Evolutionary conservation across 2,888 invertebrate genomes (phyloP), one percentile per base, ranked within the genome.

Genomic region (Embidobia sp.): DNA sequence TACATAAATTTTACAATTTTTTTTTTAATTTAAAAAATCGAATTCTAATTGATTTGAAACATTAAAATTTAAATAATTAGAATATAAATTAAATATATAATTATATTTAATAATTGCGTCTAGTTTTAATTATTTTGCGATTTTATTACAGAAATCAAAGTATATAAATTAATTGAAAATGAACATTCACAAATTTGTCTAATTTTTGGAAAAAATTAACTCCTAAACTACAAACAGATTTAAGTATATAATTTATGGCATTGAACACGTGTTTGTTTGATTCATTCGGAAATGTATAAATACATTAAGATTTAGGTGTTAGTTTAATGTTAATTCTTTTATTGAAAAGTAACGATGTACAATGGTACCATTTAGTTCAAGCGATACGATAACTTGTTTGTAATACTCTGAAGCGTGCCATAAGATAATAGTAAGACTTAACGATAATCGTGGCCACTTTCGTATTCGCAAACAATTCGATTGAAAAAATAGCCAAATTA

Each of bases 321-420:
- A 66, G 35, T 51, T 53, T 19, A 53, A 51, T 18, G 26, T 18
- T 51, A 31, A 46, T 46, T 26, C 10, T 33, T 18, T 11, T 13
- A 29, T 11, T 44, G 1, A 37, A 37, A 8, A 18, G 5, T 42
- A n/a, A 19, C 16, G 13, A 3, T 48, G 48, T 48, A 27, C 27
- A 29, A 40, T 35, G 29, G 59, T 46, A 46, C 4, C 31, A 11
- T 37, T 29, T 37, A 40, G 40, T 69, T 69, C 18, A 69, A 57
- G 46, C 35, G 35, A 53, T 57, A 57, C 44, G 48, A 11, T 18
- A 40, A 37, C 15, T 18, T 63, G 29, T 66, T 35, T 29, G 18
- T 51, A 42, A 67, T 67, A 67, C 66, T 67, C 66, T 67, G 66
- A 67, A 67, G 66, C 55, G 55, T 67, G 55, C 66, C 66, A 67